Evolutionary conservation across 1,140 invertebrate genomes (phyloP), one percentile per base, ranked within the genome.

Genomic region (Venturia canescens): DNA sequence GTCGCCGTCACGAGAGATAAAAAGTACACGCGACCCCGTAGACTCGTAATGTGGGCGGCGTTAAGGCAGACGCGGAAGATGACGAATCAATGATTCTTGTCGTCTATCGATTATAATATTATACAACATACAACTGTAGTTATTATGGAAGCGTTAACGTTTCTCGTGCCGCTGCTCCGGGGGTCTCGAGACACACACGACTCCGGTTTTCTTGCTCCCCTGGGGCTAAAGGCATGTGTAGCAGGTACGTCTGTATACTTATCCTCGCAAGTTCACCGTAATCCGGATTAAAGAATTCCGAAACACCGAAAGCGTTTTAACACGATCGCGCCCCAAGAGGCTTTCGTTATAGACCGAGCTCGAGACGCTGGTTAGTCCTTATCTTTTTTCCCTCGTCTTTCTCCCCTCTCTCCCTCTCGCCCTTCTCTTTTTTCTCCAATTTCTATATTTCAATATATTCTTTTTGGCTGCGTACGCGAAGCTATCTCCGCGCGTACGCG

Each of bases 261-360:
- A 63, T 29, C 31, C 74, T 79, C 72, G 86, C 87, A 88, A 88
- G 83, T 88, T 88, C 83, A 84, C 67, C 83, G 82, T 90, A 90
- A 91, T 90, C 90, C 90, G 90, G 90, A 90, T 91, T 90, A 90
- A 88, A 86, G 81, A 87, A 88, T 90, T 87, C 84, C 81, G 82
- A 88, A 89, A 91, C 90, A 91, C 78, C 87, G 82, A 90, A 91
- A 90, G 87, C 87, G 85, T 90, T 91, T 91, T 90, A 90, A 89
- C 82, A 83, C 77, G 78, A 75, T 80, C 79, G 67, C 66, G 78
- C 53, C 60, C n/a, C 34, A 18, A 63, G 72, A 50, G 79, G 57
- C 79, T 76, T 76, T 80, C 53, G 50, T 72, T 71, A 80, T 71
- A 57, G 57, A 76, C 26, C 71, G 70, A 77, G 44, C 57, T 27